Conservation (phyloP, 1,140 invertebrate species). For the Papilio polyxenes region DNA sequence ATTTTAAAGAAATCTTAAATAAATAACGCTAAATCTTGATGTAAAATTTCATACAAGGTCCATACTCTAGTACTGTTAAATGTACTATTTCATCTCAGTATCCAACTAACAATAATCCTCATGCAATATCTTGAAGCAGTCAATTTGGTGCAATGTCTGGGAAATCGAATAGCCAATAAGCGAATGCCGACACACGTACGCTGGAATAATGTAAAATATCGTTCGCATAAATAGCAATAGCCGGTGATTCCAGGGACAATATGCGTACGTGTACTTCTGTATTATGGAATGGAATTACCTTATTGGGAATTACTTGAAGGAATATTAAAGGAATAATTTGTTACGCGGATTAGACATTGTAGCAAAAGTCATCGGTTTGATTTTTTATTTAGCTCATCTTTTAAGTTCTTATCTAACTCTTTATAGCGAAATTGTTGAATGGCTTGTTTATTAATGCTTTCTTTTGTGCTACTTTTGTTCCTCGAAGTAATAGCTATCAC, state of each 20-base stretch:
- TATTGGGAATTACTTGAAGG: constrained; percentile 33
- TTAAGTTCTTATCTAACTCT: not conserved
- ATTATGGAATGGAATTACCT: constrained; percentile 29
- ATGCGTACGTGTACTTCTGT: constrained; percentile 32
- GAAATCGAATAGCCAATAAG: constrained; percentile 36
- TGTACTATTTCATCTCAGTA: not conserved
- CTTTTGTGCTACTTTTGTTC: too few species aligned
- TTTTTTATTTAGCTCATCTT: not conserved
- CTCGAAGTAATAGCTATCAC: too few species aligned
- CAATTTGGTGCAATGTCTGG: constrained; percentile 34
- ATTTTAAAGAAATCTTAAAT: too few species aligned
- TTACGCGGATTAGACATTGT: constrained; percentile 15
- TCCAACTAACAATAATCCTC: constrained; percentile 16
- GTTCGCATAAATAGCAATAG: constrained; percentile 38
- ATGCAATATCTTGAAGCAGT: constrained; percentile 33
- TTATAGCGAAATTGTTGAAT: not conserved
- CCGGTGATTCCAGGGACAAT: constrained; percentile 38
- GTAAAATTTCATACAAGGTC: not conserved
- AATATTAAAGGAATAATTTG: constrained; percentile 33
- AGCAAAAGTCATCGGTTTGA: not conserved
- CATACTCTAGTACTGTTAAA: too few species aligned
- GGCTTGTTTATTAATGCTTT: not conserved
- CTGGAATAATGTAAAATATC: constrained; percentile 39
- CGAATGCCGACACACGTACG: constrained; percentile 39
- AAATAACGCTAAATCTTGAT: too few species aligned